Evolutionary conservation across 1,140 invertebrate genomes (phyloP).

Genomic region (Matsumurasca onukii): DNA sequence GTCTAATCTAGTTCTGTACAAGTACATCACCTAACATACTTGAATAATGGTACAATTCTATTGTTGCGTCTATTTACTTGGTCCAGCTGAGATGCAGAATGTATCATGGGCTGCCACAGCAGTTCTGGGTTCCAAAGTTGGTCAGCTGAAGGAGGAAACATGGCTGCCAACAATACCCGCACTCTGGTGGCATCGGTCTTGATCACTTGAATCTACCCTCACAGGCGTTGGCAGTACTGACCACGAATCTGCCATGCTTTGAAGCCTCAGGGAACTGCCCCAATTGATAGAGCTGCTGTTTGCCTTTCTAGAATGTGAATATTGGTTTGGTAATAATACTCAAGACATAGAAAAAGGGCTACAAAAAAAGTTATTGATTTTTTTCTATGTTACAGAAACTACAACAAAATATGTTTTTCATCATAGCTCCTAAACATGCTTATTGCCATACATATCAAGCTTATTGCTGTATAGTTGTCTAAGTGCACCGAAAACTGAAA

Average conservation of each 20-base stretch:
- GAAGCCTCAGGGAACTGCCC: conserved; percentile 68
- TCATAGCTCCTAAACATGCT: not conserved
- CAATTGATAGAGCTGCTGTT: conserved; percentile 71
- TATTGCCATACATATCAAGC: not conserved
- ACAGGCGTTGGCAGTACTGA: conserved; percentile 64
- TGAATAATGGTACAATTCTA: too few species aligned
- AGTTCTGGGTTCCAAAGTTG: conserved; percentile 73
- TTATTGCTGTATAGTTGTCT: not conserved
- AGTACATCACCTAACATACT: too few species aligned
- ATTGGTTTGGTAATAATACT: not conserved
- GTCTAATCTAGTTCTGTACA: too few species aligned
- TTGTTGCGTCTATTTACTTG: too few species aligned
- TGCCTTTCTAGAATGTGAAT: conserved; percentile 65
- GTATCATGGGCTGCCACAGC: conserved; percentile 85
- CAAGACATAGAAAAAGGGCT: not conserved
- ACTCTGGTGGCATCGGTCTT: conserved; percentile 84
- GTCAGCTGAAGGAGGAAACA: conserved; percentile 69
- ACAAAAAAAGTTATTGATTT: not conserved
- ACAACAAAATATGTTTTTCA: not conserved
- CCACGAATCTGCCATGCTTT: conserved; percentile 68
- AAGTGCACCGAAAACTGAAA: too few species aligned
- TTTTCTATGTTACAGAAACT: not conserved
- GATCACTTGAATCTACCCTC: conserved; percentile 73
- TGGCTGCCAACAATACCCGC: conserved; percentile 76
- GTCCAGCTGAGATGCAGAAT: too few species aligned